Percentiles rank a stretch among this genome's conserved stretches.
Conservation (phyloP, 2,797 vertebrate species). For the Galago senegalensis region DNA sequence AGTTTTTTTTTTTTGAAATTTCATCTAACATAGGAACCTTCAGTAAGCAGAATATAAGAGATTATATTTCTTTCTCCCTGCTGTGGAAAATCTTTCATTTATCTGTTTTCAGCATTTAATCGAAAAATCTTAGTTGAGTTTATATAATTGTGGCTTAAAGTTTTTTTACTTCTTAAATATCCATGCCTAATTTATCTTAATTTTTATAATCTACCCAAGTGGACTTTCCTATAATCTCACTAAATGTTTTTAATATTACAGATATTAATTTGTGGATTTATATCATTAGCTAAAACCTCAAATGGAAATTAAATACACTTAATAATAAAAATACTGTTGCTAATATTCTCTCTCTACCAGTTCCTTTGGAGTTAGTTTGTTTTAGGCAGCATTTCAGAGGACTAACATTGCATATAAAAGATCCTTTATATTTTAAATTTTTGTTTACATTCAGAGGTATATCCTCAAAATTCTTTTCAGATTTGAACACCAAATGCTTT, state of each 20-base stretch:
- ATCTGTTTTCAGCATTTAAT: neutral
- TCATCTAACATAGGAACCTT: neutral
- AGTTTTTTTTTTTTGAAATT: neutral
- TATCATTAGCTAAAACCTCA: slow-evolving; percentile 33
- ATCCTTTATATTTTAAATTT: slow-evolving; percentile 51
- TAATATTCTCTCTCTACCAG: neutral
- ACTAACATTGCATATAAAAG: neutral
- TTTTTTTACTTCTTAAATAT: neutral
- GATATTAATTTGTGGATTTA: neutral
- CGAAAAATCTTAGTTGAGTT: neutral
- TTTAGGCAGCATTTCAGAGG: slow-evolving; percentile 53
- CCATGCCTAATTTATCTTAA: neutral
- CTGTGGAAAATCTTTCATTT: neutral
- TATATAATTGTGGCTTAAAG: neutral
- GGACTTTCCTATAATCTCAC: neutral
- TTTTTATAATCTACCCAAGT: neutral
- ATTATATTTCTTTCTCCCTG: neutral
- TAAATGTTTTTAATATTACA: slow-evolving; percentile 53
- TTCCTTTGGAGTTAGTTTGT: slow-evolving; percentile 19
- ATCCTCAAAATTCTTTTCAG: slow-evolving; percentile 69
- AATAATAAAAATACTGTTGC: neutral
- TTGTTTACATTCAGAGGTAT: slow-evolving; percentile 66
- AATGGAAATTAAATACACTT: slow-evolving; percentile 52
- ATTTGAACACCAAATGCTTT: slow-evolving; percentile 66
- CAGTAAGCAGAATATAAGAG: neutral